Base-by-base conservation (phyloP, 2,113 vertebrate species). In the Calonectris borealis region DNA sequence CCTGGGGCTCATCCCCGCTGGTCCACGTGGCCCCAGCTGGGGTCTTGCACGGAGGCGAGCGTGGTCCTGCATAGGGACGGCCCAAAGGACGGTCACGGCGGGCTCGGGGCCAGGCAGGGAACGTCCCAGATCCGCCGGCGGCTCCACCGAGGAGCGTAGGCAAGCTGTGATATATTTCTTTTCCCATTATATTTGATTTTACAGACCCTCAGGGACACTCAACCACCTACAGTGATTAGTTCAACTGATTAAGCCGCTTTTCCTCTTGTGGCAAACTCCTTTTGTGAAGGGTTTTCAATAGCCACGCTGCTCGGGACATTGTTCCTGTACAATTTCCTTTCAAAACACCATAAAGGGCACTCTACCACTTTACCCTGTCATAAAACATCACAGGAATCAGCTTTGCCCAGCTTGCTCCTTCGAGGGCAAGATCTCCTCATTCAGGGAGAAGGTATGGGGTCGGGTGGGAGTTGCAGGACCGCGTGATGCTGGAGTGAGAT, bases 141-240 rank as follows among this genome's bases (percentile, higher is more conserved):
- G 78, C 83, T 91, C 72, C 61, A 2, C 58, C 3, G 19, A 93
- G 91, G 75, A 96, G 90, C 11, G 1, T 60, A 84, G 84, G 93
- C 91, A 88, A 91, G 73, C 85, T 81, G 81, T 93, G 81, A 80
- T 91, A 51, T 90, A 88, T 92, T 96, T 78, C 65, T 95, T 83
- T 96, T 86, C 86, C 90, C 90, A 93, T 97, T 96, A 80, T 93
- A 88, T 93, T 90, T 93, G 76, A 93, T 94, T 97, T 97, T 96
- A 97, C 94, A 86, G 93, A 97, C 94, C 92, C 94, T 94, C 6
- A 1, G 95, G 94, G 94, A 96, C 95, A 94, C 83, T 96, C 93
- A 97, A 6, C 72, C 94, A 97, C 94, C 95, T 96, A 93, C 90
- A 36, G 86, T 87, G 80, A 96, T 96, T 94, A 96, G 90, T 81